These are phyloP conservation scores for Pluvialis apricaria DNA, from an alignment of 2,113 vertebrate species.

Conservation along the genomic window DNA sequence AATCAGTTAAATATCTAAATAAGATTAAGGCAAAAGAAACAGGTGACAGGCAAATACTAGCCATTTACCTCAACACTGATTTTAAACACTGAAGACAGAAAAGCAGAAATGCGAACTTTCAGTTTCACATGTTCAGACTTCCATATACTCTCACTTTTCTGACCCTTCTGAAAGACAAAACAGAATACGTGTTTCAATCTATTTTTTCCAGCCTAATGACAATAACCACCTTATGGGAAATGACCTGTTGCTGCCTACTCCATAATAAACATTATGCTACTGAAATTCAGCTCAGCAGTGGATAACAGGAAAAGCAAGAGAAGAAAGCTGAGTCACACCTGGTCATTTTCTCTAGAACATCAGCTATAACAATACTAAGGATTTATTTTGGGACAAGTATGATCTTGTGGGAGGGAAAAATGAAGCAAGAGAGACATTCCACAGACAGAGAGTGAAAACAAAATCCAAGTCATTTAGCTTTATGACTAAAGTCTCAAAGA, in stretches of 20 bases:
- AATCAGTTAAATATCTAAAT: neutral
- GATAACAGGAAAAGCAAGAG: neutral
- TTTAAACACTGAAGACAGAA: neutral
- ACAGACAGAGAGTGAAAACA: slow-evolving; percentile 15
- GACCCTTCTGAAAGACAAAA: neutral
- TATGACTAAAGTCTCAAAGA: slow-evolving; percentile 22
- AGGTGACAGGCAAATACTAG: neutral
- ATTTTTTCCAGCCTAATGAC: neutral
- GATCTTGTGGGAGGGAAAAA: slow-evolving; percentile 27
- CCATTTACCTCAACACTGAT: neutral
- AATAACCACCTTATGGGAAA: neutral
- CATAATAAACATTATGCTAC: neutral
- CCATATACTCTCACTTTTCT: neutral
- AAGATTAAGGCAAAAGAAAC: neutral
- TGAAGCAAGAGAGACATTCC: neutral
- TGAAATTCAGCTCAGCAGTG: neutral
- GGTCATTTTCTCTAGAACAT: slow-evolving; percentile 3
- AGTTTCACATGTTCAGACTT: neutral
- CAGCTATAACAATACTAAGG: neutral
- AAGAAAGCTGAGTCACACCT: slow-evolving; percentile 33
- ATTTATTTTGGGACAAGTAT: slow-evolving; percentile 47
- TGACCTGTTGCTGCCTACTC: neutral
- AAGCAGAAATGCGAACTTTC: slow-evolving; percentile 13
- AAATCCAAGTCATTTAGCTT: slow-evolving; percentile 10
- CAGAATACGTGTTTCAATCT: neutral